phyloP scores from a whole-genome alignment of 2,888 invertebrate species.

The Salticus scenicus region DNA sequence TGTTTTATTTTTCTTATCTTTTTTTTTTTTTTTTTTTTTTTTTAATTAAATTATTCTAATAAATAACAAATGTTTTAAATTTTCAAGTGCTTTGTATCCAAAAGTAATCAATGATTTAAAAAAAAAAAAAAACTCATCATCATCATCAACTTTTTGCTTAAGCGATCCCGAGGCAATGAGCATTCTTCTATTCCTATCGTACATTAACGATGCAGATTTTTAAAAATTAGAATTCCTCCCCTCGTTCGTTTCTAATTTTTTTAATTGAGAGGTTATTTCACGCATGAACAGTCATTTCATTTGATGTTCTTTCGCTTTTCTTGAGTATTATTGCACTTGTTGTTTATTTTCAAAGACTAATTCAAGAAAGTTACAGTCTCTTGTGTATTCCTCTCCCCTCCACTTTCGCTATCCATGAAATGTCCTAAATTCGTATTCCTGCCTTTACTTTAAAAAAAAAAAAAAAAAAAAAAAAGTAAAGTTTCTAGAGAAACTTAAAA shows the following conservation, averaged over 20 bases:
- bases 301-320: conserved; percentile 37
- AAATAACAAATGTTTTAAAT: too few species aligned
- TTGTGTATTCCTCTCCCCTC: conserved; percentile 28
- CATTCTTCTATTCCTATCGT: conserved; percentile 22
- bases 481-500: too few species aligned
- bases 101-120: neutral
- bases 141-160: neutral
- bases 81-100: too few species aligned
- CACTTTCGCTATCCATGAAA: conserved; percentile 23
- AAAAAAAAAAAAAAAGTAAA: too few species aligned
- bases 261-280: conserved; percentile 38
- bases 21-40: too few species aligned
- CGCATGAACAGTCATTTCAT: conserved; percentile 52
- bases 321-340: conserved; percentile 11
- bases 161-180: conserved; percentile 24
- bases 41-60: too few species aligned
- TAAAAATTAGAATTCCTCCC: conserved; percentile 27
- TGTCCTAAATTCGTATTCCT: conserved; percentile 29
- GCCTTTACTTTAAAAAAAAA: neutral
- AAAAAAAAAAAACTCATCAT: neutral
- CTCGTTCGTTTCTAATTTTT: conserved; percentile 11
- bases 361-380: conserved; percentile 37
- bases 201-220: conserved; percentile 28
- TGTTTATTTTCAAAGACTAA: conserved; percentile 53
- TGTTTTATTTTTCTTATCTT: too few species aligned